Conservation (phyloP, 2,888 invertebrate genomes). For the Pristionchus japonicus region DNA sequence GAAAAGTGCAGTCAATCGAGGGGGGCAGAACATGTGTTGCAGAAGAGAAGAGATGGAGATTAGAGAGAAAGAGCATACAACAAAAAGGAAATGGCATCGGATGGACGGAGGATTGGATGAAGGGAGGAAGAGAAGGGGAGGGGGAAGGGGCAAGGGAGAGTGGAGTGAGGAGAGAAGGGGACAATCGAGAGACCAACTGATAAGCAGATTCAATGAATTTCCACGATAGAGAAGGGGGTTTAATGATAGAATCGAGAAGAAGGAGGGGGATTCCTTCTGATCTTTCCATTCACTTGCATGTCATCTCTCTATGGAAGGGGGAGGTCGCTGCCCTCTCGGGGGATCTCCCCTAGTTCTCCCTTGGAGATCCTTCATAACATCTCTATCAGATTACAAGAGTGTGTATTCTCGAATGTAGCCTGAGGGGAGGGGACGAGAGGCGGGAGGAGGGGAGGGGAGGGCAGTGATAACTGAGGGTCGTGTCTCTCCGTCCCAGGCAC, state of each 20-base stretch:
- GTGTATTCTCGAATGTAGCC: neutral
- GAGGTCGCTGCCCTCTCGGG: neutral
- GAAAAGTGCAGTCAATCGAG: neutral
- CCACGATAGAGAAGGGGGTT: constrained; percentile 19
- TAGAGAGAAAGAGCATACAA: constrained; percentile 28
- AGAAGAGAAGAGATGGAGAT: neutral
- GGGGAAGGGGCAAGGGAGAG: neutral
- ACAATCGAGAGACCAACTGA: neutral
- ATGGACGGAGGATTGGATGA: neutral
- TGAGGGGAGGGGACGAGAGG: neutral
- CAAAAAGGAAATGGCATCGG: constrained; percentile 31
- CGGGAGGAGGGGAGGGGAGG: neutral
- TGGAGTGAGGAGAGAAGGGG: neutral
- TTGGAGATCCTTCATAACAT: too few species aligned
- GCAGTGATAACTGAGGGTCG: neutral
- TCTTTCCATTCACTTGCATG: neutral
- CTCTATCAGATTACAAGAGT: neutral
- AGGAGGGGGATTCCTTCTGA: neutral
- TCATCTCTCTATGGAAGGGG: neutral
- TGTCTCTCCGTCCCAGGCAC: neutral
- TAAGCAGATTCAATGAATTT: neutral
- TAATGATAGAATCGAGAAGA: neutral
- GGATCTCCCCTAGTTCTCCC: neutral
- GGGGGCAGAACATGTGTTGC: constrained; percentile 10
- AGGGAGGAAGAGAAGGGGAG: neutral